Evolutionary conservation across 2,888 invertebrate genomes (phyloP).

Genomic region (Yponomeuta cagnagella): DNA sequence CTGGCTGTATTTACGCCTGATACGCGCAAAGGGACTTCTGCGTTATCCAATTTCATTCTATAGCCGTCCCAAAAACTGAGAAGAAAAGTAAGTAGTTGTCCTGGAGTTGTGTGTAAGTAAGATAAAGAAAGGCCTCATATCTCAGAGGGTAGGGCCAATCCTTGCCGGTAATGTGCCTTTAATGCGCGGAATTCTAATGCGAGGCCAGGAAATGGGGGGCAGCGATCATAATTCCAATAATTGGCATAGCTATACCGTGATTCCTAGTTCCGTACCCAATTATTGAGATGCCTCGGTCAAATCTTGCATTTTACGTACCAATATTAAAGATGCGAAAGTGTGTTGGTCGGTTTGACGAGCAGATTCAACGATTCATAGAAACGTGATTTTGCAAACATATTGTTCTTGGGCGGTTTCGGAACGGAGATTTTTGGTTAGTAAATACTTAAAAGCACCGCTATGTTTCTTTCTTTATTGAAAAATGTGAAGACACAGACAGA

Average conservation of each 20-base stretch:
- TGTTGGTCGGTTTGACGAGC: too few species aligned
- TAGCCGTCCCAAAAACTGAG: not conserved
- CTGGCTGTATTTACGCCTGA: not conserved
- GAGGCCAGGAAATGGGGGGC: constrained; percentile 1
- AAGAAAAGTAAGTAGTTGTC: not conserved
- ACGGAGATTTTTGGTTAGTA: too few species aligned
- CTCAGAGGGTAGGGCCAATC: constrained; percentile 3
- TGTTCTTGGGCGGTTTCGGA: too few species aligned
- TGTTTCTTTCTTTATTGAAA: too few species aligned
- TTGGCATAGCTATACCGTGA: not conserved
- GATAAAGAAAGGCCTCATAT: constrained; percentile 8
- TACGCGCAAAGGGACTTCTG: not conserved
- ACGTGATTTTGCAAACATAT: too few species aligned
- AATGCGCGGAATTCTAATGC: constrained; percentile 6
- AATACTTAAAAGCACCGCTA: too few species aligned
- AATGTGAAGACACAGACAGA: too few species aligned
- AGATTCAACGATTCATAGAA: too few species aligned
- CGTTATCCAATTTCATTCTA: not conserved
- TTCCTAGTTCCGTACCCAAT: not conserved
- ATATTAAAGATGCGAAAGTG: too few species aligned
- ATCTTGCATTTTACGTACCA: too few species aligned
- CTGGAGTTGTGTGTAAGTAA: constrained; percentile 4
- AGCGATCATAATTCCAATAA: not conserved
- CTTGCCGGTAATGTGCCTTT: constrained; percentile 9
- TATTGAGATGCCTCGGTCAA: not conserved